Conservation (phyloP, 2,888 invertebrate species). For the Cephalotes varians region DNA sequence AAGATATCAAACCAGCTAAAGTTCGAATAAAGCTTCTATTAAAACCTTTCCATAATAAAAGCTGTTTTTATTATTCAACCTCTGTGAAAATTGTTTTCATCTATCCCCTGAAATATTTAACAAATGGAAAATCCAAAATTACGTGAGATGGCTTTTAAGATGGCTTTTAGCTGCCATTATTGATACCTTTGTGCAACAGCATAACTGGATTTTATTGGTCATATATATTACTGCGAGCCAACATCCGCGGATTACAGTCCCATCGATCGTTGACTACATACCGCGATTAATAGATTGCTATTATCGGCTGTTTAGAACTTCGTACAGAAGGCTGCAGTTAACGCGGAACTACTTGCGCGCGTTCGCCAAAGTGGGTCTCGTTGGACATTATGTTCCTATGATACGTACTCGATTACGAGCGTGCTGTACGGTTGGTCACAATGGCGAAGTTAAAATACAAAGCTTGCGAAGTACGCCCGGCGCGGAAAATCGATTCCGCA, state of each 20-base stretch:
- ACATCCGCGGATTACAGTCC: slow-evolving; percentile 30
- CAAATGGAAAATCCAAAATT: background rate
- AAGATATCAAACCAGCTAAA: background rate
- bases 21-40: background rate
- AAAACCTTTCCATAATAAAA: background rate
- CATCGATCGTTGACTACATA: slow-evolving; percentile 36
- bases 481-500: slow-evolving; percentile 27
- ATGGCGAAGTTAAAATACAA: slow-evolving; percentile 29
- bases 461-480: slow-evolving; percentile 11
- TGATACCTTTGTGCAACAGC: background rate
- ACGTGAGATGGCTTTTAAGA: background rate
- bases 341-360: slow-evolving; percentile 33
- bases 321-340: slow-evolving; percentile 40
- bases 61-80: background rate
- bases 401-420: slow-evolving; percentile 25
- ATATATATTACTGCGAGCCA: slow-evolving; percentile 15
- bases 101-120: background rate
- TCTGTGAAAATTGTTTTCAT: background rate
- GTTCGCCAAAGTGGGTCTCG: slow-evolving; percentile 21
- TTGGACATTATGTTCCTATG: slow-evolving; percentile 24
- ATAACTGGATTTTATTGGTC: slow-evolving; percentile 18
- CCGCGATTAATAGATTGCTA: slow-evolving; percentile 47
- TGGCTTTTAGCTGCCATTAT: background rate
- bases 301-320: slow-evolving; percentile 48
- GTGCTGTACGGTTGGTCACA: background rate